phyloP scores from a whole-genome alignment of 2,113 vertebrate species.

The Cryptomyrus ogoouensis region DNA sequence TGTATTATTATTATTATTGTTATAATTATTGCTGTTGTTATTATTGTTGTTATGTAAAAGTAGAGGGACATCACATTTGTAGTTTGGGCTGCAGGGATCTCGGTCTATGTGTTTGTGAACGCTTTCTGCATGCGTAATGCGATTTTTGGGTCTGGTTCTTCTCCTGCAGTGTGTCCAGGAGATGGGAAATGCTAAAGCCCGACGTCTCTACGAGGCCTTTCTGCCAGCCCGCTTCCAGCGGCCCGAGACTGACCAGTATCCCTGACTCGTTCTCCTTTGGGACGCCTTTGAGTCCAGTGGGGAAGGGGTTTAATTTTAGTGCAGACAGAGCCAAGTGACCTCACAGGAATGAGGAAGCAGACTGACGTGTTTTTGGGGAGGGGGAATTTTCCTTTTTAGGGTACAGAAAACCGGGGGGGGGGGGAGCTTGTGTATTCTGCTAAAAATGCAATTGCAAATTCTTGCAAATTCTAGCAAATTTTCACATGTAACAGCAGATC shows the following conservation, averaged over 20 bases:
- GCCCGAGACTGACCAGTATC: conserved; percentile 89
- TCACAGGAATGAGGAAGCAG: background rate
- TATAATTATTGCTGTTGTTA: background rate
- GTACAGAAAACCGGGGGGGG: background rate
- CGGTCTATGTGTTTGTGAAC: background rate
- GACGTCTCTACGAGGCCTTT: conserved; percentile 87
- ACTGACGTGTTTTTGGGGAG: background rate
- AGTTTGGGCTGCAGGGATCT: background rate
- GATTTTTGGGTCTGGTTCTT: background rate
- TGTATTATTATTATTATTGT: too few relatives aligned
- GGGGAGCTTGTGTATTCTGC: background rate
- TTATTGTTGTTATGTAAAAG: background rate
- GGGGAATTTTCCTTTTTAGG: background rate
- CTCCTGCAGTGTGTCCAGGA: conserved; percentile 83
- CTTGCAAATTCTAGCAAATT: background rate
- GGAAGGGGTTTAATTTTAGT: background rate
- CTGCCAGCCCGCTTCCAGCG: conserved; percentile 89
- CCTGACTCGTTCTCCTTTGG: conserved; percentile 38
- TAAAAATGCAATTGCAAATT: background rate
- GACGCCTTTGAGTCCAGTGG: conserved; percentile 8
- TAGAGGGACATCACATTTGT: background rate
- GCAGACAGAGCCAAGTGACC: background rate
- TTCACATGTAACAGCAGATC: background rate
- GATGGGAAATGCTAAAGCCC: conserved; percentile 95
- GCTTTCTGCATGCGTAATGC: background rate